These are phyloP conservation scores for Chironomus riparius DNA, from an alignment of 2,888 invertebrate species.

Conservation along the genomic window DNA sequence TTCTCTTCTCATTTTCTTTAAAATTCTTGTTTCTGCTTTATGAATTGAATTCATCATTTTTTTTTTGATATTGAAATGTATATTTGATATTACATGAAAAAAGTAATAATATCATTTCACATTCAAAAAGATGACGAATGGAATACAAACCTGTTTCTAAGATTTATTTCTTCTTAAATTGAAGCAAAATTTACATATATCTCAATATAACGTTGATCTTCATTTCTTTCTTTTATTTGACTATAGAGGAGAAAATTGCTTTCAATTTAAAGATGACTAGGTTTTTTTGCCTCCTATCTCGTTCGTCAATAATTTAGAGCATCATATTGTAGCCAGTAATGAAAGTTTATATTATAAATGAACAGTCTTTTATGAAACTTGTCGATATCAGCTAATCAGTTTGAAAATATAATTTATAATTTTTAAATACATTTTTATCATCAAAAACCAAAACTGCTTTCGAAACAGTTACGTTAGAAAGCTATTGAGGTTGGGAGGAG, in stretches of 20 bases:
- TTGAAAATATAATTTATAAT: too few species aligned
- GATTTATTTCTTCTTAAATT: conserved; percentile 15
- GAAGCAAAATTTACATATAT: not conserved
- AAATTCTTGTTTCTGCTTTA: not conserved
- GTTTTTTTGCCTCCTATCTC: not conserved
- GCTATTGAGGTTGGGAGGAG: too few species aligned
- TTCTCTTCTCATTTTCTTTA: not conserved
- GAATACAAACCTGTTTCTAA: conserved; percentile 17
- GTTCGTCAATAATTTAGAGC: too few species aligned
- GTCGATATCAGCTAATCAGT: too few species aligned
- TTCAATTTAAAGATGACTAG: conserved; percentile 22
- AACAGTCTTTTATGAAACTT: too few species aligned
- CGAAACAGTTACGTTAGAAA: too few species aligned
- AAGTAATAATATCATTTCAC: conserved; percentile 20
- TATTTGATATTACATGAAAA: conserved; percentile 12
- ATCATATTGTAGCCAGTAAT: too few species aligned
- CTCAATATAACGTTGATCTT: not conserved
- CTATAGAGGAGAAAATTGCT: conserved; percentile 18
- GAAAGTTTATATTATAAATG: too few species aligned
- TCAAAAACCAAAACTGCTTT: not conserved
- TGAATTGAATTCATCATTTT: not conserved
- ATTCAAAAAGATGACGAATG: conserved; percentile 4
- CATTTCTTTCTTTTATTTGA: not conserved
- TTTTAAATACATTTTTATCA: too few species aligned
- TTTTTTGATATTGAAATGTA: conserved; percentile 16